phyloP scores from a whole-genome alignment of 2,888 invertebrate genomes.

The Pandemis corylana region DNA sequence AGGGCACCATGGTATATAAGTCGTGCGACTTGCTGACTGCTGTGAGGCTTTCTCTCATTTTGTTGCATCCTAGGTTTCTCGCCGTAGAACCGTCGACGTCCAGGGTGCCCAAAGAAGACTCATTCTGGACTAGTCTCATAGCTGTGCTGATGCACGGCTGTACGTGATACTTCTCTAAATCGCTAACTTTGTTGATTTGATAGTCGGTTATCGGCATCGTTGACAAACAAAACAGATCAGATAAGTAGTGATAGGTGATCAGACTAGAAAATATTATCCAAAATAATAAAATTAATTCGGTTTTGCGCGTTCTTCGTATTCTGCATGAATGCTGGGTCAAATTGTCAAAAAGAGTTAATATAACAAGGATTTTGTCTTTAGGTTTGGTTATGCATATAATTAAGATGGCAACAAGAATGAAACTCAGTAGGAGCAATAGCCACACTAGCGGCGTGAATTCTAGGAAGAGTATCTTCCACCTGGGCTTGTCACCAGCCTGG shows the following conservation, averaged over 20 bases:
- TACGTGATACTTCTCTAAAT: constrained; percentile 50
- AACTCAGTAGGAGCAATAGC: constrained; percentile 51
- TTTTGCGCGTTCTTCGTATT: constrained; percentile 44
- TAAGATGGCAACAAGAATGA: constrained; percentile 50
- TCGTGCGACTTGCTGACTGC: constrained; percentile 52
- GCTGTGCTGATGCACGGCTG: constrained; percentile 59
- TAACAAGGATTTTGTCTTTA: constrained; percentile 50
- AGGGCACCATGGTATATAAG: constrained; percentile 54
- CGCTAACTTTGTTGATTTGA: constrained; percentile 55
- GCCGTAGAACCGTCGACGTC: neutral
- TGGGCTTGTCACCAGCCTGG: constrained; percentile 49
- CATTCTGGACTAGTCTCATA: constrained; percentile 46
- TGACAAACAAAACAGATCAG: constrained; percentile 57
- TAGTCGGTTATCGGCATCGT: constrained; percentile 54
- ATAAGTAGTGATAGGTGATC: constrained; percentile 58
- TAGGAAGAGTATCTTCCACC: constrained; percentile 57
- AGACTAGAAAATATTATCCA: constrained; percentile 27
- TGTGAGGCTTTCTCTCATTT: constrained; percentile 52
- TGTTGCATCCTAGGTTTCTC: neutral
- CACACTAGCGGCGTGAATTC: constrained; percentile 57
- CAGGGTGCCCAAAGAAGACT: constrained; percentile 3
- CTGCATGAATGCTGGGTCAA: constrained; percentile 53
- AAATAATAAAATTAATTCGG: constrained; percentile 7
- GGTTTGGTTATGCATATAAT: constrained; percentile 46
- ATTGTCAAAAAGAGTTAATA: constrained; percentile 55